A percentile compares a stretch with the other conserved stretches of the same genome.
phyloP scores from a whole-genome alignment of 2,113 vertebrate genomes.

The Tragelaphus imberbis region DNA sequence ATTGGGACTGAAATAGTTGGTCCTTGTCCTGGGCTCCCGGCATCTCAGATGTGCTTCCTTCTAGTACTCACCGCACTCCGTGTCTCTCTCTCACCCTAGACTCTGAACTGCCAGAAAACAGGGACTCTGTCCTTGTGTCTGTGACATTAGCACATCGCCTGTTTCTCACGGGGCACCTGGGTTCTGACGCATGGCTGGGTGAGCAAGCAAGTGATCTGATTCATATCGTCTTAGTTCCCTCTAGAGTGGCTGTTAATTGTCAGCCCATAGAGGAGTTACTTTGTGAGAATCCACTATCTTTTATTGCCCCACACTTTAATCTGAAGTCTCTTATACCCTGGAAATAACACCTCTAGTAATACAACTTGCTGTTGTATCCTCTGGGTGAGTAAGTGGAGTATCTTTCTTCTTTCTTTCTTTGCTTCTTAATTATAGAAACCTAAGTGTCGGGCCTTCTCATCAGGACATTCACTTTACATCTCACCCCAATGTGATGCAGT shows the following conservation, averaged over 20 bases:
- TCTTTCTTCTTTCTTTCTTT: background rate
- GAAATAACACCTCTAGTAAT: background rate
- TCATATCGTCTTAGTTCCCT: background rate
- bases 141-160: background rate
- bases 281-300: background rate
- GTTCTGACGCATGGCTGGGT: background rate
- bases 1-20: background rate
- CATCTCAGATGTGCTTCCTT: background rate
- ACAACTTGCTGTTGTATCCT: background rate
- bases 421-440: background rate
- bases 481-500: background rate
- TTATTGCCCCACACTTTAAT: background rate
- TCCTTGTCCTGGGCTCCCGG: background rate
- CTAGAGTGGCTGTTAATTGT: background rate
- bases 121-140: background rate
- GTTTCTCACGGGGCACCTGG: background rate
- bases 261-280: background rate
- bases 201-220: background rate
- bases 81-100: background rate
- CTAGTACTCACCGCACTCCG: background rate
- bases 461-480: background rate
- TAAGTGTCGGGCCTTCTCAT: background rate
- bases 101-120: background rate
- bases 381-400: background rate
- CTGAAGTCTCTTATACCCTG: background rate